phyloP scores from a whole-genome alignment of 2,113 vertebrate species.

The Clinocottus analis region DNA sequence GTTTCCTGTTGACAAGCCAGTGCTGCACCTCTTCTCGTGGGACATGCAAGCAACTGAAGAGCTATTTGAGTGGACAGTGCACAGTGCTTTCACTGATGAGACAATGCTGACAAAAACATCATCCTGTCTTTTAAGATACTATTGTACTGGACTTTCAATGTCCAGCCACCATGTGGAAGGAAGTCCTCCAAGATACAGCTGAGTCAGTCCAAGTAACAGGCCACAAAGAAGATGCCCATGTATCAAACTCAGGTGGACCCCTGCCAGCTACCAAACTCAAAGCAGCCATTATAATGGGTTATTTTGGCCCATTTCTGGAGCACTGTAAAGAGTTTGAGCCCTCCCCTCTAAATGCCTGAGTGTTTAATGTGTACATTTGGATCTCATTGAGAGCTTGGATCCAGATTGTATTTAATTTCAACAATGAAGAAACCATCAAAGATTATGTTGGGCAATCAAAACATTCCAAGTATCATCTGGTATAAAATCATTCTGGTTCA shows the following conservation, averaged over 20 bases:
- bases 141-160: background rate
- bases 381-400: slow-evolving; percentile 12
- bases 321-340: background rate
- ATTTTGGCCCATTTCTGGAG: background rate
- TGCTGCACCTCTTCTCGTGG: slow-evolving; percentile 12
- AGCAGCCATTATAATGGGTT: background rate
- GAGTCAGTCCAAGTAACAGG: background rate
- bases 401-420: background rate
- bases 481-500: background rate
- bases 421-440: slow-evolving; percentile 6
- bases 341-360: background rate
- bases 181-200: too few species aligned
- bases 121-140: background rate
- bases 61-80: slow-evolving; percentile 22
- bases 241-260: background rate
- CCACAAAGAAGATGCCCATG: background rate
- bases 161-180: too few species aligned
- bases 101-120: slow-evolving; percentile 3
- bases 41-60: slow-evolving; percentile 15
- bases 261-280: background rate
- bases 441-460: background rate
- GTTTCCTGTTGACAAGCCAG: slow-evolving; percentile 65
- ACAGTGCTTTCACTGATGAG: slow-evolving; percentile 9
- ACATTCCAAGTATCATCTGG: background rate
- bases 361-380: background rate